Conservation (phyloP, 1,140 invertebrate species). For the Berghia stephanieae region DNA sequence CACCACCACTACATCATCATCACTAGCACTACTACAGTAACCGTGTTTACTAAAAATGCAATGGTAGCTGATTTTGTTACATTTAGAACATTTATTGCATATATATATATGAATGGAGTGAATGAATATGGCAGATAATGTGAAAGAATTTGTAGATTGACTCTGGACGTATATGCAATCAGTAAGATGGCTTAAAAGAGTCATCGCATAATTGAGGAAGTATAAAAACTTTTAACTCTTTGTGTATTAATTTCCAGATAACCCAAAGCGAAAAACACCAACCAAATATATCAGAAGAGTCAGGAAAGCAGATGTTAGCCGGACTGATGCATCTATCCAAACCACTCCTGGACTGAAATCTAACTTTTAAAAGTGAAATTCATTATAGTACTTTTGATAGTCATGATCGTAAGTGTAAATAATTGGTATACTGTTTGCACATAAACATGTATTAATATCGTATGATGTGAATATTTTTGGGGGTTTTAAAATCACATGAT, state of each 20-base stretch:
- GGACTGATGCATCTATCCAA: slow-evolving; percentile 24
- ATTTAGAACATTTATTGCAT: no score
- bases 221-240: no score
- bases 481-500: neutral
- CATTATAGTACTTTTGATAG: neutral
- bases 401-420: no score
- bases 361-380: slow-evolving; percentile 35
- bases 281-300: neutral
- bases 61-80: no score
- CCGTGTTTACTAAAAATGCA: no score
- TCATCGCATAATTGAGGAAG: no score
- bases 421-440: no score
- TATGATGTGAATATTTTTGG: neutral
- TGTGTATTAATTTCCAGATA: no score
- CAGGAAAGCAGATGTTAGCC: neutral
- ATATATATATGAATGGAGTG: neutral
- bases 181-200: no score
- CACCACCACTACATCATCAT: no score
- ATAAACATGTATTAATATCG: neutral
- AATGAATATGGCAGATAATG: neutral
- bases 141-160: neutral
- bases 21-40: no score
- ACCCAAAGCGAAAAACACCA: neutral
- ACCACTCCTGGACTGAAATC: slow-evolving; percentile 35
- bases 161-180: no score